These are phyloP conservation scores for Paedocypris micromegethes DNA, from an alignment of 2,797 vertebrate species.

Conservation along the genomic window DNA sequence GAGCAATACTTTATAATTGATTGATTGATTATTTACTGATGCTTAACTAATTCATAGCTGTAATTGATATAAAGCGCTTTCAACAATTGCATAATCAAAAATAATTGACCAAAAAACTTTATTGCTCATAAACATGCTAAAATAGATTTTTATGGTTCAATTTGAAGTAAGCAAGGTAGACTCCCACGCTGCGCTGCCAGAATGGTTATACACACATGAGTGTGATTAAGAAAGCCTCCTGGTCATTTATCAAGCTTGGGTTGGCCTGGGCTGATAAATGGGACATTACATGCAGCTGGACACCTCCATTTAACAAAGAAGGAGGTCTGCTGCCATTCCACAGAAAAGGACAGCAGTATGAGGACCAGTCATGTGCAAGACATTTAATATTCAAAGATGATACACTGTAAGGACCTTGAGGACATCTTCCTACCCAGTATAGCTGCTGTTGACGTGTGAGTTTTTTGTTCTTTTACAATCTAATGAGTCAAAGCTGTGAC, in stretches of 20 bases:
- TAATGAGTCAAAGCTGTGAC: not conserved
- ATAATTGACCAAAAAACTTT: not conserved
- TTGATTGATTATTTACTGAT: too few species aligned
- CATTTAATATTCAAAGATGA: conserved; percentile 19
- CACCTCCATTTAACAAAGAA: conserved; percentile 41
- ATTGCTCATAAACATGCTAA: conserved; percentile 1
- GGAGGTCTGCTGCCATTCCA: conserved; percentile 24
- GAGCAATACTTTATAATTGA: too few species aligned
- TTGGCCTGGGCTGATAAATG: conserved; percentile 41
- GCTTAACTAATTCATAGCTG: too few species aligned
- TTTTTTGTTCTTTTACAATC: not conserved
- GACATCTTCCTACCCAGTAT: not conserved
- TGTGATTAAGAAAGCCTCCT: conserved; percentile 24
- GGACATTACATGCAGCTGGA: conserved; percentile 39
- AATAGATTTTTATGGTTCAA: not conserved
- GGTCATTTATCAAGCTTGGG: conserved; percentile 43
- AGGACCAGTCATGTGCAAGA: not conserved
- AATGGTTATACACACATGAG: not conserved
- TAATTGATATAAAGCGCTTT: too few species aligned
- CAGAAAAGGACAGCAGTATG: conserved; percentile 15
- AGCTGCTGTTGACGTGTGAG: not conserved
- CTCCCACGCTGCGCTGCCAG: not conserved
- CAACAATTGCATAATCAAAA: too few species aligned
- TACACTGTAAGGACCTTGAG: conserved; percentile 12
- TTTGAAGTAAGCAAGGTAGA: conserved; percentile 3